A percentile compares a stretch with the other conserved stretches of the same genome.
These are phyloP conservation scores for Ceratina australensis DNA, from an alignment of 1,140 invertebrate species.

Conservation along the genomic window DNA sequence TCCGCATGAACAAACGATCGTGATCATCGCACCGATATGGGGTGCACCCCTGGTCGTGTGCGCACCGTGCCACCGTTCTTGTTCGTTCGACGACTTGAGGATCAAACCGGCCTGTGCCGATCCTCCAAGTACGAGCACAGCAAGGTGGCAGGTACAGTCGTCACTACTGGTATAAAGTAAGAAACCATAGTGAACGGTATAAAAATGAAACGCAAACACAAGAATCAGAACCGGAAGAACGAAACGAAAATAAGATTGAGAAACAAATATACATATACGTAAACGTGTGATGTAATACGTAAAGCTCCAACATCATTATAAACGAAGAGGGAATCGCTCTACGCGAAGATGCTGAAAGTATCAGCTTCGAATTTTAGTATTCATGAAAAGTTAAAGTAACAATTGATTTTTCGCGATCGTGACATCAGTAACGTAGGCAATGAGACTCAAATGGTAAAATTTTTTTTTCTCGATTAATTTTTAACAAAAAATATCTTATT, in stretches of 20 bases:
- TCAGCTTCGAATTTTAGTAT: no score
- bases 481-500: no score
- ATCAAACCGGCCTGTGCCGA: conserved; percentile 65
- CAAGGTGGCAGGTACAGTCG: conserved; percentile 74
- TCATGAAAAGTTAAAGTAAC: no score
- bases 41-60: no score
- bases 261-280: conserved; percentile 12
- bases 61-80: conserved; percentile 43
- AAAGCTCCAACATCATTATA: no score
- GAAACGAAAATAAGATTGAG: conserved; percentile 30
- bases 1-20: background rate
- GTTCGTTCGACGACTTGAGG: conserved; percentile 54
- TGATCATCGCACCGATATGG: background rate
- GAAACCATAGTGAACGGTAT: conserved; percentile 63
- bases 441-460: no score
- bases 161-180: conserved; percentile 59
- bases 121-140: conserved; percentile 73
- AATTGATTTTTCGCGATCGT: no score
- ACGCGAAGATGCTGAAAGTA: no score
- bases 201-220: conserved; percentile 57
- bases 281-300: no score
- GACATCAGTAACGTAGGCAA: no score
- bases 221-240: conserved; percentile 44
- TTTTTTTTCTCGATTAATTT: no score
- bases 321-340: no score